Percentiles rank a stretch among this genome's conserved stretches.
phyloP scores from a whole-genome alignment of 2,113 vertebrate species.

The Sturnus vulgaris region DNA sequence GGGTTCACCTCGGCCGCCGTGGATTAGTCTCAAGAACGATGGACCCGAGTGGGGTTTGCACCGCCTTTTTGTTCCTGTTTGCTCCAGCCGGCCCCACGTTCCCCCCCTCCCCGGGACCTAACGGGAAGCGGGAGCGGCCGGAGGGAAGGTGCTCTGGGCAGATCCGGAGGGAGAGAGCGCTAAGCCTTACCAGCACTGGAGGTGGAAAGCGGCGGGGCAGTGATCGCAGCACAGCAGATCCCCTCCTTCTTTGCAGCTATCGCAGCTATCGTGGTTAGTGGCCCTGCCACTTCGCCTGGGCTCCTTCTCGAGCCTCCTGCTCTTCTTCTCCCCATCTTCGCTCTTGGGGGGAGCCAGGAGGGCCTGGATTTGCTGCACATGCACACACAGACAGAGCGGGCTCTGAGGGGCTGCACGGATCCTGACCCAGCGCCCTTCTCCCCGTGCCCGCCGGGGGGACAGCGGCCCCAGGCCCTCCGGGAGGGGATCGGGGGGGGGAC shows the following conservation, averaged over 20 bases:
- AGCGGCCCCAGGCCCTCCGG: neutral
- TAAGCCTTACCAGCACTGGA: constrained; percentile 90
- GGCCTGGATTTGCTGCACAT: constrained; percentile 91
- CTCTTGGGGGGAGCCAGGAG: constrained; percentile 92
- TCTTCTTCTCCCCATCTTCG: constrained; percentile 88
- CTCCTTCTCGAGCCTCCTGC: constrained; percentile 86
- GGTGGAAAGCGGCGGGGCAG: constrained; percentile 93
- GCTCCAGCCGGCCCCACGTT: neutral
- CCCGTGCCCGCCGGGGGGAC: neutral
- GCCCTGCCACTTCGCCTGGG: constrained; percentile 89
- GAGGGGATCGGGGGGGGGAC: neutral
- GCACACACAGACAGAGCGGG: neutral
- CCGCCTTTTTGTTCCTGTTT: constrained; percentile 2
- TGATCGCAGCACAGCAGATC: constrained; percentile 94
- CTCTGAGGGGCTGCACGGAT: constrained; percentile 18
- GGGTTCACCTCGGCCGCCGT: neutral
- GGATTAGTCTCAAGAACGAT: neutral
- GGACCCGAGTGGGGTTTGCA: neutral
- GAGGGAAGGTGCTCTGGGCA: neutral
- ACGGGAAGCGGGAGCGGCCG: neutral
- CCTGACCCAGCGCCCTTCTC: neutral
- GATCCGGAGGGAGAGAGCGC: neutral
- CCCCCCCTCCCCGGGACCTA: neutral
- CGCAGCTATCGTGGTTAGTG: constrained; percentile 96
- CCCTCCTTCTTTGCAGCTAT: constrained; percentile 94